Conservation (phyloP, 2,797 vertebrate genomes). For the Amblyopsis hoosieri region DNA sequence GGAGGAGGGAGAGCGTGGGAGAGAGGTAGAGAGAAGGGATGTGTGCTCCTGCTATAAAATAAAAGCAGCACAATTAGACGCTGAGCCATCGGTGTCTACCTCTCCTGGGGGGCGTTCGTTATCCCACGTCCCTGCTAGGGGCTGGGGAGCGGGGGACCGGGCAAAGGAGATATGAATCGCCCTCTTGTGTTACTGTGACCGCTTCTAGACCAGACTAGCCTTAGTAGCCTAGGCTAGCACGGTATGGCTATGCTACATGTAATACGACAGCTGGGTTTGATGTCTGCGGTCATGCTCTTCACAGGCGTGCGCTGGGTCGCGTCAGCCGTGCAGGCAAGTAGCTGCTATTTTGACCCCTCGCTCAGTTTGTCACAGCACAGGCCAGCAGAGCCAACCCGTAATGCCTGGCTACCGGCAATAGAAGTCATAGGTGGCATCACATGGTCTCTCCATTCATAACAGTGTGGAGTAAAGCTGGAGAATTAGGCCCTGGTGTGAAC, state of each 20-base stretch:
- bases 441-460: slow-evolving; percentile 38
- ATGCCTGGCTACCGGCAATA: slow-evolving; percentile 23
- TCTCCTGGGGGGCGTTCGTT: slow-evolving; percentile 70
- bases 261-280: slow-evolving; percentile 49
- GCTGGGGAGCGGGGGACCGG: slow-evolving; percentile 44
- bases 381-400: slow-evolving; percentile 43
- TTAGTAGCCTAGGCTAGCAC: slow-evolving; percentile 41
- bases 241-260: slow-evolving; percentile 44
- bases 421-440: slow-evolving; percentile 34
- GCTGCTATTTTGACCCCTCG: slow-evolving; percentile 28
- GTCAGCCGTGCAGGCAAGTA: slow-evolving; percentile 27
- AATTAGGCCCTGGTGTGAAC: slow-evolving; percentile 26
- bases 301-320: slow-evolving; percentile 35
- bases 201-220: slow-evolving; percentile 44
- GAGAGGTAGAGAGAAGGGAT: slow-evolving; percentile 51
- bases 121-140: slow-evolving; percentile 68
- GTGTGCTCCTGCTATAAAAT: slow-evolving; percentile 68
- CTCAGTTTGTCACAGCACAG: slow-evolving; percentile 25
- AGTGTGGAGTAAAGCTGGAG: slow-evolving; percentile 31
- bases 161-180: slow-evolving; percentile 66
- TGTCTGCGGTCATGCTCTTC: slow-evolving; percentile 25
- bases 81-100: slow-evolving; percentile 74
- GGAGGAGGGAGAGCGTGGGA: slow-evolving; percentile 24
- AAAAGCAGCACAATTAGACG: slow-evolving; percentile 79
- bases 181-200: slow-evolving; percentile 73